A percentile compares a stretch with the other conserved stretches of the same genome.
Conservation (phyloP, 2,888 invertebrate species). For the Melolontha melolontha region DNA sequence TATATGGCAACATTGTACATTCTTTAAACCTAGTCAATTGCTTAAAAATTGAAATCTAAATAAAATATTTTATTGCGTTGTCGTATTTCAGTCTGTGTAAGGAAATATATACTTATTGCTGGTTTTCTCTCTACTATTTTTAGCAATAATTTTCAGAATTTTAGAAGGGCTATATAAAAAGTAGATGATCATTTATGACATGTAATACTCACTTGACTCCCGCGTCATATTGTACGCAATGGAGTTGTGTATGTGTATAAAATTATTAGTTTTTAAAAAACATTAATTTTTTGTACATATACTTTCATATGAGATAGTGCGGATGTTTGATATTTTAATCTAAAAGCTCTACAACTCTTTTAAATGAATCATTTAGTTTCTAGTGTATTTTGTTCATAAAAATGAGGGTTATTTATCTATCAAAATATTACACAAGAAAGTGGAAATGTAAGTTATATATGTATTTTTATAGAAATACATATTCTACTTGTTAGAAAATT, state of each 20-base stretch:
- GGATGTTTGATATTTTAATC: conserved; percentile 8
- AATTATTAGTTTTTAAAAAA: conserved; percentile 40
- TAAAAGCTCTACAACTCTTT: conserved; percentile 10
- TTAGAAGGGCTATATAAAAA: conserved; percentile 32
- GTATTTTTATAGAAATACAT: neutral
- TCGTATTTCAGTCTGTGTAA: neutral
- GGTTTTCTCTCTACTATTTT: conserved; percentile 38
- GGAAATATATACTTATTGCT: neutral
- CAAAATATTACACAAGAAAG: conserved; percentile 55
- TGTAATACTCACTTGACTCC: conserved; percentile 64
- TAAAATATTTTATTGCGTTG: conserved; percentile 14
- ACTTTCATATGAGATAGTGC: conserved; percentile 2
- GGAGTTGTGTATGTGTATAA: conserved; percentile 68
- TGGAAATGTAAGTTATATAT: conserved; percentile 50
- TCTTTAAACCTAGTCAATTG: conserved; percentile 57
- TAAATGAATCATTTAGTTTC: conserved; percentile 1
- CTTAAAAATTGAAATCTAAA: conserved; percentile 45
- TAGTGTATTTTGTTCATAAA: conserved; percentile 25
- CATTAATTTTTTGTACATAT: conserved; percentile 30
- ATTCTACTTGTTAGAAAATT: neutral
- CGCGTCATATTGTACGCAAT: conserved; percentile 77
- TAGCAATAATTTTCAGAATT: conserved; percentile 20
- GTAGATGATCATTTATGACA: conserved; percentile 12
- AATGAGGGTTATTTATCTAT: conserved; percentile 54
- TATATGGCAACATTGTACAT: conserved; percentile 60